Evolutionary conservation across 2,113 vertebrate species (phyloP), one percentile per base, ranked within the genome.

Genomic region (Vombatus ursinus): DNA sequence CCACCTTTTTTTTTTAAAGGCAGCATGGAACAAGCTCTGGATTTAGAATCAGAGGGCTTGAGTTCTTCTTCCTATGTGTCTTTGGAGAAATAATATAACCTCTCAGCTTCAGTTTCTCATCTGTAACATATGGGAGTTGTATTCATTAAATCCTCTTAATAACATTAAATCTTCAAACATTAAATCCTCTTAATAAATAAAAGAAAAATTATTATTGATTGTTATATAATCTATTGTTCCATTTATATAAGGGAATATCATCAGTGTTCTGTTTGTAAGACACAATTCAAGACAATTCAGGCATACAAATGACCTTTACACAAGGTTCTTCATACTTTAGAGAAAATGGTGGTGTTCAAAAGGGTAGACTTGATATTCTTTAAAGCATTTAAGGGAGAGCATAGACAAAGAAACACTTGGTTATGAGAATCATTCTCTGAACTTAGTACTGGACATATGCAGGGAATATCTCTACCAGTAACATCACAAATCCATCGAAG

Each of bases 221-320:
- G 44, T n/a, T 44, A 11, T 16, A 22, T 22, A 16, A 84, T 8
- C 1, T 7, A 8, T n/a, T 84, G 12, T 84, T 44, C 16, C 19
- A 23, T 49, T 57, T 9, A 9, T 6, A 94, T 23, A 49, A 52
- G 44, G 0, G 50, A 37, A 8, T 7, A 0, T 6, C 1, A 31
- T 54, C 16, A 50, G 2, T 10, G n/a, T 77, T 2, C 49, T 52
- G 6, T 54, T 91, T 95, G 47, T 31, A 50, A 84, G 0, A 90
- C 16, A 90, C 47, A 52, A 37, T 49, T 50, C 91, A 26, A 49
- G 57, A 92, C 19, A 84, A 22, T 8, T 84, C 2, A 84, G 19
- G 37, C 6, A 44, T 84, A n/a, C 3, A 84, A 84, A 44, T 44
- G 14, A n/a, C 16, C 68, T 84, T 84, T 84, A 77, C 37, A 77